These are phyloP conservation scores for Listrodromus nycthemerus DNA, from an alignment of 2,888 invertebrate species.

Conservation along the genomic window DNA sequence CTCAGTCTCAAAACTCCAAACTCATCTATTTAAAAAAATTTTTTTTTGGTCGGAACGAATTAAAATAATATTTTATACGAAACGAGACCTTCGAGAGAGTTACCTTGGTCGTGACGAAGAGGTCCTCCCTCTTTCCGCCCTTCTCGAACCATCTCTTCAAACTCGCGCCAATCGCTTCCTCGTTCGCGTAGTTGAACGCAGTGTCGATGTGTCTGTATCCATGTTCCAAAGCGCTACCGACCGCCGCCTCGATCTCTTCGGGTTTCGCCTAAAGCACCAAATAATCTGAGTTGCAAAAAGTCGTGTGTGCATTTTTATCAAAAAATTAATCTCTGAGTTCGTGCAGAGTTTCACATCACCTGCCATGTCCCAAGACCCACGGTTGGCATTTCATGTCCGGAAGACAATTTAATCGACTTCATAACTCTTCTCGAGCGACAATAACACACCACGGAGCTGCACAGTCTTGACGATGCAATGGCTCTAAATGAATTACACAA, in stretches of 20 bases:
- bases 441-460: slow-evolving; percentile 49
- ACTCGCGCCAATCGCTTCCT: slow-evolving; percentile 90
- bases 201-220: slow-evolving; percentile 93
- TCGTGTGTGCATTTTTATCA: neutral
- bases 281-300: neutral
- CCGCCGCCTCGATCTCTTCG: slow-evolving; percentile 88
- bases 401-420: slow-evolving; percentile 77
- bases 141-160: slow-evolving; percentile 88
- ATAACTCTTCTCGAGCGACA: slow-evolving; percentile 66
- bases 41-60: slow-evolving; percentile 21
- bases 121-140: slow-evolving; percentile 89
- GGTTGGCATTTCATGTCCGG: slow-evolving; percentile 88
- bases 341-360: slow-evolving; percentile 81
- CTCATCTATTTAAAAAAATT: slow-evolving; percentile 26
- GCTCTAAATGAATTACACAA: slow-evolving; percentile 69
- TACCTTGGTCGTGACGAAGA: slow-evolving; percentile 94
- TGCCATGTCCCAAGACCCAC: slow-evolving; percentile 91
- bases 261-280: slow-evolving; percentile 86
- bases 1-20: neutral
- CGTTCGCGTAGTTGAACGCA: slow-evolving; percentile 92
- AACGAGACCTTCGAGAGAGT: neutral
- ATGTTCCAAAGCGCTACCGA: slow-evolving; percentile 88
- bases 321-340: slow-evolving; percentile 1
- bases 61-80: slow-evolving; percentile 19
- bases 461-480: slow-evolving; percentile 50